Percentiles rank a stretch among this genome's conserved stretches.
These are phyloP conservation scores for Meiosimyza decipiens DNA, from an alignment of 2,888 invertebrate genomes.

Conservation along the genomic window DNA sequence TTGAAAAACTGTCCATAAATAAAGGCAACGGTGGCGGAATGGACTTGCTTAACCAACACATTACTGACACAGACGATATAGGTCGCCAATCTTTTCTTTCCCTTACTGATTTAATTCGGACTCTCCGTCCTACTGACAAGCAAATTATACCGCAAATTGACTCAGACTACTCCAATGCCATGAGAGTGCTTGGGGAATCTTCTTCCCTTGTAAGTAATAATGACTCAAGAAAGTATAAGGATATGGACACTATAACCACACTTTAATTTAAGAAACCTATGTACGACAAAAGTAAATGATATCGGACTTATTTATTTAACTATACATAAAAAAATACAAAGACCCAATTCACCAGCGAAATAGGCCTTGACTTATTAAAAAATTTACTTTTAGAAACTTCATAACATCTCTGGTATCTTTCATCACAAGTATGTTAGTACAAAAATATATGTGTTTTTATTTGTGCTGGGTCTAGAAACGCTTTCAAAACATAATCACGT, in stretches of 20 bases:
- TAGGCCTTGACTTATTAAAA: too few species aligned
- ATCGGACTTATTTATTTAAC: too few species aligned
- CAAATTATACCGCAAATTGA: conserved; percentile 66
- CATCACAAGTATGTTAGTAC: too few species aligned
- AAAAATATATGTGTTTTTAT: too few species aligned
- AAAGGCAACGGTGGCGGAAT: conserved; percentile 47
- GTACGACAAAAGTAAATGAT: too few species aligned
- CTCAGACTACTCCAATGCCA: conserved; percentile 67
- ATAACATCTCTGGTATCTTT: too few species aligned
- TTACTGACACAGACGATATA: conserved; percentile 57
- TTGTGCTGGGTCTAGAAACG: too few species aligned
- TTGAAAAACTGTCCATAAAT: conserved; percentile 57
- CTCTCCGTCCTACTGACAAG: conserved; percentile 64
- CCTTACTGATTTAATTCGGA: conserved; percentile 65
- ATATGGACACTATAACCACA: not conserved
- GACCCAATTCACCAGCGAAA: too few species aligned
- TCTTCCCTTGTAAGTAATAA: conserved; percentile 43
- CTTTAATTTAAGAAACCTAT: too few species aligned
- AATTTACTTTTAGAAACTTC: too few species aligned
- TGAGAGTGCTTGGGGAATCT: conserved; percentile 64
- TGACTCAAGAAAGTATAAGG: conserved; percentile 50
- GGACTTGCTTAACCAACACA: conserved; percentile 36
- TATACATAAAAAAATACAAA: too few species aligned
- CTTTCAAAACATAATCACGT: too few species aligned
- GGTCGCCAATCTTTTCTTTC: conserved; percentile 65